These are phyloP conservation scores for Oscheius myriophilus DNA, from an alignment of 2,888 invertebrate species.

Conservation along the genomic window DNA sequence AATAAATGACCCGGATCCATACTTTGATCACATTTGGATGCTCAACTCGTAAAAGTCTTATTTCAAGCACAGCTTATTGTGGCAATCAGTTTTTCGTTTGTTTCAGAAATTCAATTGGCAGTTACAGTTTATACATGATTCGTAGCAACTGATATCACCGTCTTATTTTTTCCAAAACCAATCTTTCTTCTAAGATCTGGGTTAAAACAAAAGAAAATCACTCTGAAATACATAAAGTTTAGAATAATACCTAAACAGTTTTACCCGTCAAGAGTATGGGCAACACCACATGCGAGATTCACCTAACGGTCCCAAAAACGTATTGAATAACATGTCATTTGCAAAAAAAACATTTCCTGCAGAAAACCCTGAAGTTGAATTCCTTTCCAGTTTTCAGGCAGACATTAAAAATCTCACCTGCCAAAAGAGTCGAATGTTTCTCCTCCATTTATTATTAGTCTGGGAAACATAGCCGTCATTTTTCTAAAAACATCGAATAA, in stretches of 20 bases:
- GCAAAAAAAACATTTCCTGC: slow-evolving; percentile 16
- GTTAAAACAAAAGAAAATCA: slow-evolving; percentile 17
- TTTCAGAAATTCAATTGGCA: too few relatives aligned
- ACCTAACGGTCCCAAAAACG: slow-evolving; percentile 2
- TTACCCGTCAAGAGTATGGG: slow-evolving; percentile 10
- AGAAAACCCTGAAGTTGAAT: background rate
- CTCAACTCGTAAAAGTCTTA: too few relatives aligned
- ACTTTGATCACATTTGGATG: too few relatives aligned
- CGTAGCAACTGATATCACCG: too few relatives aligned
- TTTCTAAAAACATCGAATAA: too few relatives aligned
- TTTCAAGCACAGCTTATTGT: too few relatives aligned
- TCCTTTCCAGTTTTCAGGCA: background rate
- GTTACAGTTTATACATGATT: too few relatives aligned
- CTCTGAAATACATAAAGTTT: slow-evolving; percentile 3
- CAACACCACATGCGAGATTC: slow-evolving; percentile 17
- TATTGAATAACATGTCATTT: slow-evolving; percentile 17
- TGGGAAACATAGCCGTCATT: too few relatives aligned
- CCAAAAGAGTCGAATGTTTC: slow-evolving; percentile 10
- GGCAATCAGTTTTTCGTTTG: too few relatives aligned
- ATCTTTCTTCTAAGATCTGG: slow-evolving; percentile 7
- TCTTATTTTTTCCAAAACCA: background rate
- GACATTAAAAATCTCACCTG: slow-evolving; percentile 3
- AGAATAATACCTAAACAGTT: too few relatives aligned
- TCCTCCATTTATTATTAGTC: background rate
- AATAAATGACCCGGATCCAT: too few relatives aligned